phyloP scores from a whole-genome alignment of 2,888 invertebrate species.

The Agriopis leucophaearia region DNA sequence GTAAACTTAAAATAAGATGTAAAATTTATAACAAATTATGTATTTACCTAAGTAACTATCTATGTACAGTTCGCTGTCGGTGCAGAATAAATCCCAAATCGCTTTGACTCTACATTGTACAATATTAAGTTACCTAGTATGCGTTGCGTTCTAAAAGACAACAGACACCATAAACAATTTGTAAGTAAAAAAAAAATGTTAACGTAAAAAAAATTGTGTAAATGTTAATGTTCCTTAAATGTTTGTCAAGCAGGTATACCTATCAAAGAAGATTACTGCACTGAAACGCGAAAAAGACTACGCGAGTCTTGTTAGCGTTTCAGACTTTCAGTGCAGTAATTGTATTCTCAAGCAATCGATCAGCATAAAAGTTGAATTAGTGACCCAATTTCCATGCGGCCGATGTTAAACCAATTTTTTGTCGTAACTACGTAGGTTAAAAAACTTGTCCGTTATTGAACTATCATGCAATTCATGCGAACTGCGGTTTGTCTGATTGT shows the following conservation, averaged over 20 bases:
- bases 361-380: constrained; percentile 52
- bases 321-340: constrained; percentile 52
- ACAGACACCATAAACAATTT: constrained; percentile 13
- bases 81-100: not conserved
- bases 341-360: constrained; percentile 54
- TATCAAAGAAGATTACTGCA: not conserved
- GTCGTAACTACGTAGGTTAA: constrained; percentile 59
- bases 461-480: constrained; percentile 52
- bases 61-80: too few relatives aligned
- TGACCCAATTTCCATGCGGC: constrained; percentile 62
- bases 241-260: not conserved
- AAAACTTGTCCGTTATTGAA: constrained; percentile 70
- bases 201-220: too few relatives aligned
- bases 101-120: not conserved
- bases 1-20: too few relatives aligned
- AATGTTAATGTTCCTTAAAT: too few relatives aligned
- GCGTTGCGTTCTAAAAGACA: not conserved
- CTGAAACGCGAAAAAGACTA: too few relatives aligned
- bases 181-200: too few relatives aligned
- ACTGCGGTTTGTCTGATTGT: constrained; percentile 71
- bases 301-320: constrained; percentile 41
- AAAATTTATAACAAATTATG: too few relatives aligned
- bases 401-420: constrained; percentile 66
- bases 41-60: too few relatives aligned
- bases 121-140: not conserved